phyloP scores from a whole-genome alignment of 2,888 invertebrate species.

The Tribolium freemani region DNA sequence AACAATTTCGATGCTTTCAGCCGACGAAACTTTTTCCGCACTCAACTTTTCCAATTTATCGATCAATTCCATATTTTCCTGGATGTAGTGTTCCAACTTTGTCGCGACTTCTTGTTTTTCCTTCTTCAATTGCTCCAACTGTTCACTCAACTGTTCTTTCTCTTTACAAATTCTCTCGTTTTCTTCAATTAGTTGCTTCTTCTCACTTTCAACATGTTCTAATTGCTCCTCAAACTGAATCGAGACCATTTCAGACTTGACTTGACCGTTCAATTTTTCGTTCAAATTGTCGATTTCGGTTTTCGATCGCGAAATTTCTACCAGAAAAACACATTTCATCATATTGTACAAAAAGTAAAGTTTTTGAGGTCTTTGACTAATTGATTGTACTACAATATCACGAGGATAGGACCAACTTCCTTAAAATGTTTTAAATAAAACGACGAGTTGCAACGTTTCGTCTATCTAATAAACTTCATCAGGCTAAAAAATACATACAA shows the following conservation, averaged over 20 bases:
- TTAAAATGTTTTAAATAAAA: no score
- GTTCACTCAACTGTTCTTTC: slow-evolving; percentile 71
- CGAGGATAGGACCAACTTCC: no score
- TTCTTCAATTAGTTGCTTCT: slow-evolving; percentile 69
- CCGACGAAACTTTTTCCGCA: slow-evolving; percentile 80
- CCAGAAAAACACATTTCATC: slow-evolving; percentile 53
- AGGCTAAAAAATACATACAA: no score
- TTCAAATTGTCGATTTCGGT: slow-evolving; percentile 76
- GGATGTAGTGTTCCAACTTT: slow-evolving; percentile 77
- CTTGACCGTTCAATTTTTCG: slow-evolving; percentile 75
- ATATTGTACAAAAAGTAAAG: not conserved
- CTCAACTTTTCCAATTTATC: slow-evolving; percentile 82
- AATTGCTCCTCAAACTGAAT: slow-evolving; percentile 86
- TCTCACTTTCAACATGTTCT: slow-evolving; percentile 71
- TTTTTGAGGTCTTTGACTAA: no score
- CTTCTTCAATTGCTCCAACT: slow-evolving; percentile 72
- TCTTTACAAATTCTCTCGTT: slow-evolving; percentile 70
- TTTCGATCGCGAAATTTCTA: slow-evolving; percentile 73
- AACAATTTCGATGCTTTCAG: slow-evolving; percentile 83
- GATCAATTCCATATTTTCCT: slow-evolving; percentile 81
- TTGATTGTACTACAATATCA: no score
- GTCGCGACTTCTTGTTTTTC: slow-evolving; percentile 75
- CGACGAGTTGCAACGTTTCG: no score
- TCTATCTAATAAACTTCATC: no score
- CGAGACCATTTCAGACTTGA: slow-evolving; percentile 83